Conservation (phyloP, 2,888 invertebrate species). For the Carcina quercana region DNA sequence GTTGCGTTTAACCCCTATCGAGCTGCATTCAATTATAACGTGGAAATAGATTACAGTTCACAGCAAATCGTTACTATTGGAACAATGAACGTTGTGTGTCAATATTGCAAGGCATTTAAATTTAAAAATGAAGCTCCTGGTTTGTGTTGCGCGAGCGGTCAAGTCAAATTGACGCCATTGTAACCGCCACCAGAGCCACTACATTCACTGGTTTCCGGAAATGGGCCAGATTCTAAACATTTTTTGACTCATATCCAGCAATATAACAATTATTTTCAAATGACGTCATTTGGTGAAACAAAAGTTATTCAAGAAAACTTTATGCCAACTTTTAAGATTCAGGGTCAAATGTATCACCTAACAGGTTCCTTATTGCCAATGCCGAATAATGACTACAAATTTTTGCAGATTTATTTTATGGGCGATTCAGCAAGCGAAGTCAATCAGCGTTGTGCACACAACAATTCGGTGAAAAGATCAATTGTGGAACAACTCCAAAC, state of each 20-base stretch:
- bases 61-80: slow-evolving; percentile 18
- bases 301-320: slow-evolving; percentile 19
- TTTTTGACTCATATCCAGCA: slow-evolving; percentile 26
- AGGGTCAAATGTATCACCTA: slow-evolving; percentile 21
- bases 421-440: slow-evolving; percentile 19
- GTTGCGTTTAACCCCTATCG: slow-evolving; percentile 16
- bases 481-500: too few relatives aligned
- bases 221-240: slow-evolving; percentile 14
- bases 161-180: slow-evolving; percentile 25
- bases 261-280: slow-evolving; percentile 29
- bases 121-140: slow-evolving; percentile 25
- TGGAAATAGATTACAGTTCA: slow-evolving; percentile 14
- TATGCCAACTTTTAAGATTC: slow-evolving; percentile 27
- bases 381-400: slow-evolving; percentile 16
- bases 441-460: slow-evolving; percentile 19
- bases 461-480: slow-evolving; percentile 14
- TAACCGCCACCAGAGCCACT: slow-evolving; percentile 15
- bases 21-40: slow-evolving; percentile 15
- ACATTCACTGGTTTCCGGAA: slow-evolving; percentile 13
- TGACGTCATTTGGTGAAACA: slow-evolving; percentile 30
- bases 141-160: slow-evolving; percentile 25
- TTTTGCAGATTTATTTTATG: slow-evolving; percentile 24
- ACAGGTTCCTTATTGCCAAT: slow-evolving; percentile 19
- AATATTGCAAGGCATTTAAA: slow-evolving; percentile 26
- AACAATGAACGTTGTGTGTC: slow-evolving; percentile 18